phyloP scores from a whole-genome alignment of 1,140 invertebrate species.

The Oryctes rhinoceros region DNA sequence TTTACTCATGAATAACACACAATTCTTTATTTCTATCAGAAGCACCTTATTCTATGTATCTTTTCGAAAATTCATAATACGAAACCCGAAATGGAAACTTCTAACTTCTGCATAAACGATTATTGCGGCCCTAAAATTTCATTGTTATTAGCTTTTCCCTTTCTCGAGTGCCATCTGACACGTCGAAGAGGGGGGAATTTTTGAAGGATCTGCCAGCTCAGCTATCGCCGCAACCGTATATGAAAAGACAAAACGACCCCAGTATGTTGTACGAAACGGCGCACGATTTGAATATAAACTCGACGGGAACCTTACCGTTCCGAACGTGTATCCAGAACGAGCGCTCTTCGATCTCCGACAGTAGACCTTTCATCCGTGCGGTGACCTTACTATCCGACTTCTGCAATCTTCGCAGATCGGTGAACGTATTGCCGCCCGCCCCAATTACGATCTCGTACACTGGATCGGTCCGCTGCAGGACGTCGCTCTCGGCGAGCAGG shows the following conservation, averaged over 20 bases:
- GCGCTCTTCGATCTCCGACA: constrained; percentile 64
- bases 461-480: constrained; percentile 59
- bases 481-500: constrained; percentile 62
- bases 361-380: constrained; percentile 61
- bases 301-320: constrained; percentile 49
- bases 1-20: no score
- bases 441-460: constrained; percentile 73
- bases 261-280: neutral
- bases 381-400: constrained; percentile 63
- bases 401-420: constrained; percentile 66
- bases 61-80: neutral
- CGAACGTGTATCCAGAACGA: constrained; percentile 63
- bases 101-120: neutral
- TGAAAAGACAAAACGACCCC: neutral
- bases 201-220: constrained; percentile 63
- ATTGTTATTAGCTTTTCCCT: constrained; percentile 15
- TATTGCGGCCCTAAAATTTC: constrained; percentile 9
- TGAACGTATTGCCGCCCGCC: constrained; percentile 62
- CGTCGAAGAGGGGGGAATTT: neutral
- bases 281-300: neutral
- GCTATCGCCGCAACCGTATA: constrained; percentile 53
- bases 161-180: neutral
- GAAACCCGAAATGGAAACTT: neutral
- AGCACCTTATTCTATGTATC: no score
- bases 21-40: no score